phyloP scores from a whole-genome alignment of 2,888 invertebrate genomes.

The Eupithecia subumbrata region DNA sequence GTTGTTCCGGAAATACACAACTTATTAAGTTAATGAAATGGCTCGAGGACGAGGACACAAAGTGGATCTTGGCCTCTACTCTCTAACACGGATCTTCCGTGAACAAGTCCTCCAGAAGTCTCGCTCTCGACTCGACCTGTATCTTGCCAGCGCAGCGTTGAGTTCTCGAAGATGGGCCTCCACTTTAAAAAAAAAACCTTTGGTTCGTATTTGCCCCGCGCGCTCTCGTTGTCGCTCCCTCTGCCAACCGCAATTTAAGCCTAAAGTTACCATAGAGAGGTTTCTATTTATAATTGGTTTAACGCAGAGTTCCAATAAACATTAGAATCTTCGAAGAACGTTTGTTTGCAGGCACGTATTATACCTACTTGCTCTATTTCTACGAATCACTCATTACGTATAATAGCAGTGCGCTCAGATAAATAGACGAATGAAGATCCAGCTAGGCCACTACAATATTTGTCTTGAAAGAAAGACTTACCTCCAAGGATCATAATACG shows the following conservation, averaged over 20 bases:
- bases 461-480: not conserved
- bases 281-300: constrained; percentile 6
- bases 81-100: too few relatives aligned
- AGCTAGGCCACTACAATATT: constrained; percentile 16
- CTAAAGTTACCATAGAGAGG: not conserved
- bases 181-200: not conserved
- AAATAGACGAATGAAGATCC: not conserved
- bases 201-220: not conserved
- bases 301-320: not conserved
- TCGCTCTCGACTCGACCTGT: too few relatives aligned
- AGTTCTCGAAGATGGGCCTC: not conserved
- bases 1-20: too few relatives aligned
- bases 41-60: too few relatives aligned
- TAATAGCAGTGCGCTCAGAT: constrained; percentile 20
- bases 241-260: not conserved
- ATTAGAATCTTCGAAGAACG: constrained; percentile 24
- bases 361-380: constrained; percentile 28
- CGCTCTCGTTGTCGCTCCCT: not conserved
- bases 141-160: too few relatives aligned
- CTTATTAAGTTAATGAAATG: too few relatives aligned
- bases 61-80: too few relatives aligned
- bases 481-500: too few relatives aligned
- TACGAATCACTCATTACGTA: constrained; percentile 34
- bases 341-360: constrained; percentile 27
- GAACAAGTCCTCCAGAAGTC: too few relatives aligned